These are phyloP conservation scores for Centropyge bicolor DNA, from an alignment of 2,797 vertebrate genomes.

Conservation along the genomic window DNA sequence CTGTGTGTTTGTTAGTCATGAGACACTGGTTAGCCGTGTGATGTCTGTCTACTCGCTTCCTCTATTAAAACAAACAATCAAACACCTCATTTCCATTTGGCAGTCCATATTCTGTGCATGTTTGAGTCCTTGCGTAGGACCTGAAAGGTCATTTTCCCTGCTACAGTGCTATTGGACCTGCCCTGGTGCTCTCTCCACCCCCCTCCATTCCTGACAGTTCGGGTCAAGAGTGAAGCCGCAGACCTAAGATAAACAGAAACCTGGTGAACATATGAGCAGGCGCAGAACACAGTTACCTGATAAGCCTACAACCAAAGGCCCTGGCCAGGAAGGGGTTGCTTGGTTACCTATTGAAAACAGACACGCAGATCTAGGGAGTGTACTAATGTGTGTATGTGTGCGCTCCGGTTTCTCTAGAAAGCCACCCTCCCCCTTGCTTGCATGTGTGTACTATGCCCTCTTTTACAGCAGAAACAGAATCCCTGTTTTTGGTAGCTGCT, in stretches of 20 bases:
- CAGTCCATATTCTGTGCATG: background rate
- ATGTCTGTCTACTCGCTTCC: background rate
- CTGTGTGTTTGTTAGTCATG: conserved; percentile 10
- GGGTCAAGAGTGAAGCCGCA: conserved; percentile 44
- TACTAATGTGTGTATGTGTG: conserved; percentile 25
- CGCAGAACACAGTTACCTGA: conserved; percentile 78
- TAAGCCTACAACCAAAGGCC: conserved; percentile 73
- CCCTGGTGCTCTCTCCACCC: conserved; percentile 7
- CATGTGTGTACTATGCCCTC: conserved; percentile 19
- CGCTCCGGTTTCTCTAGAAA: conserved; percentile 50
- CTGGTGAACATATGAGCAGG: conserved; percentile 51
- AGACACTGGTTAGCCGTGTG: background rate
- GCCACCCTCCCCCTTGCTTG: conserved; percentile 54
- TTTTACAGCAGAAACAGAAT: conserved; percentile 25
- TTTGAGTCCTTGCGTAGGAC: background rate
- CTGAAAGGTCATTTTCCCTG: background rate
- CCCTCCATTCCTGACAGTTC: conserved; percentile 22
- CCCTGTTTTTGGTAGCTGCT: conserved; percentile 2
- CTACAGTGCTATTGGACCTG: conserved; percentile 7
- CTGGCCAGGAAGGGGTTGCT: conserved; percentile 78
- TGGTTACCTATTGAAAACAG: conserved; percentile 84
- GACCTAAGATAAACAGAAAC: conserved; percentile 58
- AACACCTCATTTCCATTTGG: background rate
- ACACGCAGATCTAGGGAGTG: conserved; percentile 53
- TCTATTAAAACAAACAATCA: too few relatives aligned